Base-by-base conservation (phyloP, 1,140 invertebrate genomes). In the Papilio dardanus region DNA sequence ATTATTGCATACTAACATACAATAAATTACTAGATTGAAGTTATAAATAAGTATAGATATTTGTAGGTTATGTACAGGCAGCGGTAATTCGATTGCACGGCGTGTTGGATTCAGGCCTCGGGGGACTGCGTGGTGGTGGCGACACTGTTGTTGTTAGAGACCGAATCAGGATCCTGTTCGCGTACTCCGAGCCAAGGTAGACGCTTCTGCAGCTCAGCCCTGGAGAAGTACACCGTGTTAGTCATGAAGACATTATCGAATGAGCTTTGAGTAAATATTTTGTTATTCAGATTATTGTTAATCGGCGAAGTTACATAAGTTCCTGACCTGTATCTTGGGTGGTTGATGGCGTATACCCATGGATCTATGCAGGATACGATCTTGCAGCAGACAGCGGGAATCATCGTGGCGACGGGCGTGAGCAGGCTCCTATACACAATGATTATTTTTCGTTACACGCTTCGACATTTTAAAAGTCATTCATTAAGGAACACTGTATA, bases 341-440 rank as follows among this genome's bases (percentile, higher is more conserved):
- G 96, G 82, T 96, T 97, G 77, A 97, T 96, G 21, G 96, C 96
- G 79, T 97, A 96, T 16, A 97, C 94, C 96, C 96, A 97, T 12
- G 96, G 96, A 89, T 97, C 96, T 81, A 97, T 95, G 83, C 96
- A 97, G 1, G 96, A 96, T 0, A 97, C 96, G 1, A 94, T 92
- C 85, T 97, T 97, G 68, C 95, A 94, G 79, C 95, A 96, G 50
- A 96, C 87, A 5, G 96, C 96, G 6, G 96, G 96, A 31, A 97
- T 83, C 96, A 97, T 97, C 12, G 96, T 96, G 0, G 95, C 91
- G 10, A 96, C 88, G 0, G 96, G 96, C 5, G 96, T 96, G 62
- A 97, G 86, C 4, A 94, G 75, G 40, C 92, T 91, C 78, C 95
- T 96, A 81, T n/a, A 8, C 58, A 79, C 68, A 74, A 67, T n/a